A percentile compares a stretch with the other conserved stretches of the same genome.
phyloP scores from a whole-genome alignment of 2,113 vertebrate species.

The Melanotaenia duboulayi region DNA sequence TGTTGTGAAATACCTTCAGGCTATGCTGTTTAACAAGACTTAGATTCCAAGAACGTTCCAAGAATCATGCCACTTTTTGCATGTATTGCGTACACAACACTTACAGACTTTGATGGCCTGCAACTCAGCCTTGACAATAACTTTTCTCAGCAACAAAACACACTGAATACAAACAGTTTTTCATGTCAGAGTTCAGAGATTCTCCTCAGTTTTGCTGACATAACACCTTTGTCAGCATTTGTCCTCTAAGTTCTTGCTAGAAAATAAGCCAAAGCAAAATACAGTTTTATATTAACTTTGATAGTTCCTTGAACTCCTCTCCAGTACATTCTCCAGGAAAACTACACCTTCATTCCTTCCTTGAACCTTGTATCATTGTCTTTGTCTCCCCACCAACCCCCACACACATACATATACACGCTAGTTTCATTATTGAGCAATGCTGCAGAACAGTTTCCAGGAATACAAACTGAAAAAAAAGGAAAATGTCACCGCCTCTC shows the following conservation, averaged over 20 bases:
- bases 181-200: conserved; percentile 18
- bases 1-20: conserved; percentile 60
- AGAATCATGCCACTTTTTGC: conserved; percentile 27
- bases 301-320: conserved; percentile 8
- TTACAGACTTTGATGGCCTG: conserved; percentile 24
- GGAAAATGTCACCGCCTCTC: conserved; percentile 71
- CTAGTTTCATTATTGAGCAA: conserved; percentile 82
- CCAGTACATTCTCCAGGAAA: conserved; percentile 31
- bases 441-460: conserved; percentile 82
- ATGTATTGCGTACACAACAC: conserved; percentile 30
- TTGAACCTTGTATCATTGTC: conserved; percentile 67
- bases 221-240: conserved; percentile 14
- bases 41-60: conserved; percentile 46
- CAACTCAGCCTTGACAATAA: conserved; percentile 32
- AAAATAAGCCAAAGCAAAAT: conserved; percentile 18
- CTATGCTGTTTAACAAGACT: conserved; percentile 54
- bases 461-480: conserved; percentile 81
- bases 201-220: conserved; percentile 26
- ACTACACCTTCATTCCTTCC: conserved; percentile 51
- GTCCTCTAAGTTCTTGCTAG: conserved; percentile 11
- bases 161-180: conserved; percentile 19
- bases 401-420: conserved; percentile 52
- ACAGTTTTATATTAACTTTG: conserved; percentile 29
- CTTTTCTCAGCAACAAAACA: conserved; percentile 27
- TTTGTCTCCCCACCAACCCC: conserved; percentile 32